phyloP scores from a whole-genome alignment of 2,888 invertebrate species.

The Pasiphila rectangulata region DNA sequence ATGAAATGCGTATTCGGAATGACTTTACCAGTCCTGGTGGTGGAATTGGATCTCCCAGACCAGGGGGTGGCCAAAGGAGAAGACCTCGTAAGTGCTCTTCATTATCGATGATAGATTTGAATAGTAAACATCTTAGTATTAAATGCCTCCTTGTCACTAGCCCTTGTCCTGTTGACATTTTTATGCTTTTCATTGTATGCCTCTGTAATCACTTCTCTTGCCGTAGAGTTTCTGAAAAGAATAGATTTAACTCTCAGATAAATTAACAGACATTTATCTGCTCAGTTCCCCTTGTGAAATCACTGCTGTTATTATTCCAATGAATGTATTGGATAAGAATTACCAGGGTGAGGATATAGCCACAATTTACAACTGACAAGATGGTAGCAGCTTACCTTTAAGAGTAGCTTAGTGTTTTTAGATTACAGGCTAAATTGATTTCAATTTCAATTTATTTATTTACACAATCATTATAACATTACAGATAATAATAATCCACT shows the following conservation, averaged over 20 bases:
- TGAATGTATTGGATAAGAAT: constrained; percentile 4
- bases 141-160: neutral
- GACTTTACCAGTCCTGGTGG: constrained; percentile 81
- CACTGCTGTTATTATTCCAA: neutral
- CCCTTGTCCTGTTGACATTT: constrained; percentile 8
- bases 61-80: constrained; percentile 81
- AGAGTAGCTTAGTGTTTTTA: constrained; percentile 41
- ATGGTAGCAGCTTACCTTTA: constrained; percentile 35
- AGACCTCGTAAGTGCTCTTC: constrained; percentile 81
- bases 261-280: too few species aligned
- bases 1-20: constrained; percentile 83
- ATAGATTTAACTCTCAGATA: too few species aligned
- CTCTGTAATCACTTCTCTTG: too few species aligned
- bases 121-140: too few species aligned
- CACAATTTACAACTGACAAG: constrained; percentile 30
- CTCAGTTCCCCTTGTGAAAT: constrained; percentile 2
- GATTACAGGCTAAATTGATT: constrained; percentile 52
- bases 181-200: neutral
- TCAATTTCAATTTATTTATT: too few species aligned
- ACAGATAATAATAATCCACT: too few species aligned
- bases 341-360: constrained; percentile 28
- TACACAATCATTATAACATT: too few species aligned
- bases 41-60: constrained; percentile 73
- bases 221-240: too few species aligned
- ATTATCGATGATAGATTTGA: neutral